Conservation (phyloP, 2,113 vertebrate genomes). For the Heterotis niloticus region DNA sequence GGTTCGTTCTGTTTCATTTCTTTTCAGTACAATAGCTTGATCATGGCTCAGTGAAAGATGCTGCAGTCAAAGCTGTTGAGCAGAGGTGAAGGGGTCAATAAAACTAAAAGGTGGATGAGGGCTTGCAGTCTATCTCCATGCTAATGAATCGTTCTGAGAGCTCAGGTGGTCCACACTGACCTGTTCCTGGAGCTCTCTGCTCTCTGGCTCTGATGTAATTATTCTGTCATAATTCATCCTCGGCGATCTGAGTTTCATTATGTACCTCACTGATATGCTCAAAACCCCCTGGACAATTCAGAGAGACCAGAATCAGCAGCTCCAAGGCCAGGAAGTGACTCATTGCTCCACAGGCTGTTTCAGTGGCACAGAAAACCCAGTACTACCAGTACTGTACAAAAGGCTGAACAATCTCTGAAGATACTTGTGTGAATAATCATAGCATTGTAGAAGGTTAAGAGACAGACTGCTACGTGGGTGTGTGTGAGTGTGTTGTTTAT, state of each 20-base stretch:
- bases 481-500: too few species aligned
- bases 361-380: not conserved
- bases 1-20: too few species aligned
- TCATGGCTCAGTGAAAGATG: too few species aligned
- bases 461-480: too few species aligned
- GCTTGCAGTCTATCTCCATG: too few species aligned
- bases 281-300: conserved; percentile 36
- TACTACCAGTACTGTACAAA: not conserved
- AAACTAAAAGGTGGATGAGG: too few species aligned
- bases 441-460: too few species aligned
- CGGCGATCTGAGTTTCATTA: conserved; percentile 42
- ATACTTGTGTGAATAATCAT: not conserved
- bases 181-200: conserved; percentile 26
- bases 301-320: conserved; percentile 43
- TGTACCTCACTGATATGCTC: conserved; percentile 30
- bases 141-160: not conserved
- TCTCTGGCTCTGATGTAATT: conserved; percentile 33
- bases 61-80: too few species aligned
- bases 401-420: not conserved
- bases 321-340: conserved; percentile 40
- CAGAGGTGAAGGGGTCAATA: too few species aligned
- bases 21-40: too few species aligned
- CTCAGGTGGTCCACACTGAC: not conserved
- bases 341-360: not conserved
- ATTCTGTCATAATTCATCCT: conserved; percentile 27